A percentile compares a stretch with the other conserved stretches of the same genome.
These are phyloP conservation scores for Diplodus puntazzo DNA, from an alignment of 2,797 vertebrate species.

Conservation along the genomic window DNA sequence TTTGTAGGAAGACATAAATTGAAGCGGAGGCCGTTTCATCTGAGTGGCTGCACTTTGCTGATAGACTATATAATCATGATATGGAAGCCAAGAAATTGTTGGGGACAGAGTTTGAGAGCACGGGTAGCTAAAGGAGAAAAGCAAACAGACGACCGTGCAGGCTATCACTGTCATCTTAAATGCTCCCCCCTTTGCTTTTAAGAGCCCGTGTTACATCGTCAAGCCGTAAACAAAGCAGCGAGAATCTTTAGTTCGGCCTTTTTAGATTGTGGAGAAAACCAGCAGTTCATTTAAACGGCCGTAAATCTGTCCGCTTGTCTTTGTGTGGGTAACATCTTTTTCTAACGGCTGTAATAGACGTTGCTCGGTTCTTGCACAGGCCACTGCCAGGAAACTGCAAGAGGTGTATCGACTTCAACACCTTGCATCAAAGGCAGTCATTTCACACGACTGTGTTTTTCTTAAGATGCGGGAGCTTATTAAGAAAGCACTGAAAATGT, in stretches of 20 bases:
- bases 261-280: slow-evolving; percentile 41
- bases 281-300: slow-evolving; percentile 39
- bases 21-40: slow-evolving; percentile 50
- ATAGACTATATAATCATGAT: slow-evolving; percentile 42
- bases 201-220: slow-evolving; percentile 45
- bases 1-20: slow-evolving; percentile 41
- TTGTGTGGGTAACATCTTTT: slow-evolving; percentile 41
- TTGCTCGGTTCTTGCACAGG: slow-evolving; percentile 15
- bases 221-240: slow-evolving; percentile 45
- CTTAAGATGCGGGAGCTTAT: slow-evolving; percentile 15
- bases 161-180: slow-evolving; percentile 55
- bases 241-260: slow-evolving; percentile 44
- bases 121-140: slow-evolving; percentile 21
- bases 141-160: slow-evolving; percentile 16
- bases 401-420: slow-evolving; percentile 30
- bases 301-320: slow-evolving; percentile 54
- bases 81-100: slow-evolving; percentile 45
- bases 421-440: slow-evolving; percentile 28
- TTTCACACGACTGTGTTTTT: slow-evolving; percentile 21
- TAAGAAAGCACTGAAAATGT: slow-evolving; percentile 18
- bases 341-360: slow-evolving; percentile 44
- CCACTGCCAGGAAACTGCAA: slow-evolving; percentile 21
- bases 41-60: slow-evolving; percentile 35
- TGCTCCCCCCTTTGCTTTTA: slow-evolving; percentile 42
- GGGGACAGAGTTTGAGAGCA: slow-evolving; percentile 47